Evolutionary conservation across 2,797 vertebrate species (phyloP), one percentile per base, ranked within the genome.

Genomic region (Botia almorhae): DNA sequence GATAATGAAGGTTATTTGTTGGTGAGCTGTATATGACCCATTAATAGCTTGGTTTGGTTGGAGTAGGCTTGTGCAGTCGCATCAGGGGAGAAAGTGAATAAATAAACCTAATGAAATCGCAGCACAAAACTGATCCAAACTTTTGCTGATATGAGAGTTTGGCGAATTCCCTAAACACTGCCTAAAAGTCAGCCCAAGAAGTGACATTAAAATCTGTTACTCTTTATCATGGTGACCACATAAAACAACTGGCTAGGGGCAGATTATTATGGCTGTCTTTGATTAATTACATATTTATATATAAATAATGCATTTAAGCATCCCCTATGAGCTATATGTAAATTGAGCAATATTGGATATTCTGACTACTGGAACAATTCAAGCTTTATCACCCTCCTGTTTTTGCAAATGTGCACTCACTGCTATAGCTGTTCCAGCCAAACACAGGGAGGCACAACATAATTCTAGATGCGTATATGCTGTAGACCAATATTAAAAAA

Each of bases 41-140:
- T 85, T 85, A 85, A 82, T 85, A 85, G 82, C 82, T 69, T 23
- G 19, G 60, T 46, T 73, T 73, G 79, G 79, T 64, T 36, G 53
- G 65, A 14, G 50, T 72, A 23, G 78, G 39, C 48, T 23, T 79
- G 70, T 73, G 61, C 76, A 72, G 81, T 65, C 61, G 78, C 55
- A 85, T 81, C 71, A 48, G 65, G 79, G 78, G 76, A 85, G 33
- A 81, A 83, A 83, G 51, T n/a, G 72, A 74, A 81, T 83, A 81
- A 81, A 83, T 60, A 76, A 79, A 76, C 73, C 46, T 83, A 81
- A 81, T 83, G 79, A 85, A 80, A 76, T 69, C 82, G 69, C 79
- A 73, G 72, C 69, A 70, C 33, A n/a, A 48, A 76, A 56, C 53
- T 50, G 61, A 74, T 33, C 14, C 14, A 36, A 23, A 29, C 43